Conservation (phyloP, 1,140 invertebrate species). For the Procambarus virginalis region DNA sequence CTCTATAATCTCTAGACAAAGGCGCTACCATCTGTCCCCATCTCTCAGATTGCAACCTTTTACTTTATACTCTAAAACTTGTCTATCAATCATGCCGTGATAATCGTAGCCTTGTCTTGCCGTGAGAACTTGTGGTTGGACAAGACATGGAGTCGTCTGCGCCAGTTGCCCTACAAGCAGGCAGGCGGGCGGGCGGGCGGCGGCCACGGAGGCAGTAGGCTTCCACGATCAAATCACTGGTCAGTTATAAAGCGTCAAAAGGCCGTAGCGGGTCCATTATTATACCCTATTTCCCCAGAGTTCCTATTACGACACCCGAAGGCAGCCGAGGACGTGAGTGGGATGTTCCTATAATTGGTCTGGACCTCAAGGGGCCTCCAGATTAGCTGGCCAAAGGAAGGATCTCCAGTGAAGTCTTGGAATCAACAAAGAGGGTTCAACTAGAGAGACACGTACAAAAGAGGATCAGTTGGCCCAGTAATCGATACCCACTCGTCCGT, state of each 20-base stretch:
- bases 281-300: not conserved
- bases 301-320: slow-evolving; percentile 7
- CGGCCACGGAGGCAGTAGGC: not conserved
- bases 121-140: too few species aligned
- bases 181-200: too few species aligned
- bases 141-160: too few species aligned
- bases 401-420: slow-evolving; percentile 8
- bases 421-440: slow-evolving; percentile 17
- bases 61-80: too few species aligned
- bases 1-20: too few species aligned
- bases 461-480: slow-evolving; percentile 11
- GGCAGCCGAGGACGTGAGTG: slow-evolving; percentile 3
- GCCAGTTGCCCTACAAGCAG: too few species aligned
- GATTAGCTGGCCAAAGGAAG: slow-evolving; percentile 21
- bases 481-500: slow-evolving; percentile 19
- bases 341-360: slow-evolving; percentile 17
- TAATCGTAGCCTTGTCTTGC: too few species aligned
- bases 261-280: not conserved
- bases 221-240: not conserved
- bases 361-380: slow-evolving; percentile 10
- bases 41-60: not conserved
- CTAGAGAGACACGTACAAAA: not conserved
- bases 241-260: not conserved
- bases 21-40: too few species aligned
- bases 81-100: too few species aligned